phyloP scores from a whole-genome alignment of 2,113 vertebrate species.

The Lucifuga dentata region DNA sequence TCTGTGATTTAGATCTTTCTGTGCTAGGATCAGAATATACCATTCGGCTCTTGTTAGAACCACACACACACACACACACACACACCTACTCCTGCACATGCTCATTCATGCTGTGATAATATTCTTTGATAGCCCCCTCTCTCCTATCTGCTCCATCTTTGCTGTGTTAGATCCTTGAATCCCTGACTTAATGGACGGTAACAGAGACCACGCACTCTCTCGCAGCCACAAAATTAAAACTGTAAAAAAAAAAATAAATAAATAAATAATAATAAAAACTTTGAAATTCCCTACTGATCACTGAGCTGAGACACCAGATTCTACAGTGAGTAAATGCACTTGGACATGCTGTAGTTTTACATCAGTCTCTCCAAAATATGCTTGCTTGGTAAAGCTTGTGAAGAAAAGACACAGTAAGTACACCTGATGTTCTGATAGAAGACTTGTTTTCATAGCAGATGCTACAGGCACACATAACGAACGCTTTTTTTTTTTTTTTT shows the following conservation, averaged over 20 bases:
- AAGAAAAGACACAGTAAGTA: constrained; percentile 19
- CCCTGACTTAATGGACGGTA: constrained; percentile 51
- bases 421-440: constrained; percentile 16
- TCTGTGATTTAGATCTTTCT: too few species aligned
- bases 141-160: constrained; percentile 18
- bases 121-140: constrained; percentile 40
- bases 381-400: constrained; percentile 14
- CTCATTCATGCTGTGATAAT: constrained; percentile 31
- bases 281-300: constrained; percentile 38
- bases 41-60: not conserved
- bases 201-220: constrained; percentile 34
- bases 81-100: too few species aligned
- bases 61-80: not conserved
- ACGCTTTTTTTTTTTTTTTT: constrained; percentile 33
- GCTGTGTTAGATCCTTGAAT: constrained; percentile 36
- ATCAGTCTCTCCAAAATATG: constrained; percentile 3
- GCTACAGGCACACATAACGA: constrained; percentile 9
- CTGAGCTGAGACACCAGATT: constrained; percentile 39
- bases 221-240: constrained; percentile 30
- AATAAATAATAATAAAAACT: too few species aligned
- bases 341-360: constrained; percentile 11
- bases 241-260: too few species aligned
- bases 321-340: constrained; percentile 27
- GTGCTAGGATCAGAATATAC: too few species aligned
- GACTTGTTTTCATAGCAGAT: constrained; percentile 18